Percentiles rank a stretch among this genome's conserved stretches.
Conservation (phyloP, 2,797 vertebrate genomes). For the Gadopsis marmoratus region DNA sequence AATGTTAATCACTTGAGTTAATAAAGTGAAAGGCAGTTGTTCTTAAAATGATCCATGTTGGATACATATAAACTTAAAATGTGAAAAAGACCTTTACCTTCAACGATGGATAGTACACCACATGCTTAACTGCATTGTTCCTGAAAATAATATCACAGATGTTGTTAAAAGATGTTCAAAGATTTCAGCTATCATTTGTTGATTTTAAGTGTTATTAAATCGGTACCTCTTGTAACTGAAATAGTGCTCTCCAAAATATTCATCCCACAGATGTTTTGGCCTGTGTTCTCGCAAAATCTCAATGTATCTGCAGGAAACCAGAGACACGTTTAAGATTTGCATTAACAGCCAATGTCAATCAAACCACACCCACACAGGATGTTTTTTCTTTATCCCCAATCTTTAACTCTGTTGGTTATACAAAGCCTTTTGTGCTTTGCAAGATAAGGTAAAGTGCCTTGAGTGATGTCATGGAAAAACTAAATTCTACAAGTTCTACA, state of each 20-base stretch:
- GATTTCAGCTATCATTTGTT: background rate
- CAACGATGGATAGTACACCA: conserved; percentile 94
- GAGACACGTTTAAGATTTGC: background rate
- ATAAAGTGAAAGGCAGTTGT: background rate
- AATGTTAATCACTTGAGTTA: background rate
- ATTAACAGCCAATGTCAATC: background rate
- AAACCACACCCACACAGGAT: background rate
- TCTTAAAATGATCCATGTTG: background rate
- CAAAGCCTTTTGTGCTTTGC: background rate
- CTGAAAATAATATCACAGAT: conserved; percentile 78
- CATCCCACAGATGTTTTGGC: conserved; percentile 93
- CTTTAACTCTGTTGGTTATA: background rate
- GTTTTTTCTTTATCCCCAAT: too few relatives aligned
- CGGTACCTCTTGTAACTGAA: conserved; percentile 93
- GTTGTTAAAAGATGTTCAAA: background rate
- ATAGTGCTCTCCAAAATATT: conserved; percentile 92
- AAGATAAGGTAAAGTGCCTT: background rate
- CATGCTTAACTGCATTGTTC: conserved; percentile 89
- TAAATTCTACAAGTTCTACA: background rate
- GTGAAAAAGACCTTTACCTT: conserved; percentile 84
- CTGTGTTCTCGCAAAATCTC: conserved; percentile 92
- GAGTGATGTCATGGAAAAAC: background rate
- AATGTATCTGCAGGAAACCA: conserved; percentile 88
- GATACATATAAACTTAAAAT: background rate
- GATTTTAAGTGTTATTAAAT: background rate